These are phyloP conservation scores for Ceratotherium simum DNA, from an alignment of 2,113 vertebrate species.

Conservation along the genomic window DNA sequence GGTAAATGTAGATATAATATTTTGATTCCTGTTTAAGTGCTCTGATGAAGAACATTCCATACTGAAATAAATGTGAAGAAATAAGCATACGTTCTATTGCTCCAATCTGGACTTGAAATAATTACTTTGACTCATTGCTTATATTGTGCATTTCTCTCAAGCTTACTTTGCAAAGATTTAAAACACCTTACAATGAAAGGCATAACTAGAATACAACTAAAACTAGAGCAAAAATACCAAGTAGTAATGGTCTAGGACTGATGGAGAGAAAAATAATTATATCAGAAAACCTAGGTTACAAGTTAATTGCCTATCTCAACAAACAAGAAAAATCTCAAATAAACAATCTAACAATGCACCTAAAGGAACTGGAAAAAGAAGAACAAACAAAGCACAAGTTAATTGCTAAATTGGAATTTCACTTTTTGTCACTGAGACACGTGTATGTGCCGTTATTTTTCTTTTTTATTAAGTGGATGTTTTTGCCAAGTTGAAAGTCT, in stretches of 20 bases:
- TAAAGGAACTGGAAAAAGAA: too few relatives aligned
- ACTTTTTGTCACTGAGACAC: background rate
- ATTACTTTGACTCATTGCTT: background rate
- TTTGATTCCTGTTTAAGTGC: conserved; percentile 33
- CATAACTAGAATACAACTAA: background rate
- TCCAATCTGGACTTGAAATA: background rate
- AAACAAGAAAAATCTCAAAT: too few relatives aligned
- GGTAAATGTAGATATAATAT: background rate
- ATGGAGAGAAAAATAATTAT: background rate
- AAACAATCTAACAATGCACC: too few relatives aligned
- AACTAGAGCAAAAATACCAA: background rate
- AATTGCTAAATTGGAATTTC: background rate
- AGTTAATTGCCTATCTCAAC: too few relatives aligned
- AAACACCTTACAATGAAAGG: background rate
- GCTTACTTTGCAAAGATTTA: background rate
- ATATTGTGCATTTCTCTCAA: background rate
- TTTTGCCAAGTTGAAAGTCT: too few relatives aligned
- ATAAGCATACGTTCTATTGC: background rate
- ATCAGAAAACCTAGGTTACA: background rate
- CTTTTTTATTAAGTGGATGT: background rate
- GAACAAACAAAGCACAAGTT: too few relatives aligned
- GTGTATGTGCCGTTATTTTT: background rate
- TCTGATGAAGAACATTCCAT: background rate
- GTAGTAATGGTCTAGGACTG: background rate
- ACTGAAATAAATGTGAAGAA: background rate